phyloP scores from a whole-genome alignment of 2,113 vertebrate genomes.

The Ptilonorhynchus violaceus region DNA sequence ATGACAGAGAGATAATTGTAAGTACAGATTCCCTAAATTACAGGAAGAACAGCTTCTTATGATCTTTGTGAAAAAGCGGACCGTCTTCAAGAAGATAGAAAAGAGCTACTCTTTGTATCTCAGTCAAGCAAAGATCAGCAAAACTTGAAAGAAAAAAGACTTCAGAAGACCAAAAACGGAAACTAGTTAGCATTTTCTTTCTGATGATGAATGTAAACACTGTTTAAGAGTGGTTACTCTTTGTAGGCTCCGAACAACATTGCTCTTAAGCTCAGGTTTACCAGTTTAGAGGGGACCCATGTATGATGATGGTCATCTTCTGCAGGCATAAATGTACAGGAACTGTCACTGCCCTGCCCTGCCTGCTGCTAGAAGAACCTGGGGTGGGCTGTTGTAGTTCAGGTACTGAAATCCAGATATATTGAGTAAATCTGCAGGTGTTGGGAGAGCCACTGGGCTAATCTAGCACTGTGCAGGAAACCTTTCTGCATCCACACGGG shows the following conservation, averaged over 20 bases:
- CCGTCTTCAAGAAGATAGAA: background rate
- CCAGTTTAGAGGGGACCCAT: accelerated
- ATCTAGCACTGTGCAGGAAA: background rate
- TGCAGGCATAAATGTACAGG: background rate
- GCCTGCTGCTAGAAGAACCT: background rate
- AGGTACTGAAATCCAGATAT: background rate
- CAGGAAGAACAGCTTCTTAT: background rate
- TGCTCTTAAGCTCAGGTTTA: background rate
- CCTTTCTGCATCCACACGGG: accelerated
- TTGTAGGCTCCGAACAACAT: background rate
- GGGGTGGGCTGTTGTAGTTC: background rate
- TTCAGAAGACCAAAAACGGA: background rate
- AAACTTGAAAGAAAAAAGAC: background rate
- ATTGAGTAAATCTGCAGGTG: accelerated
- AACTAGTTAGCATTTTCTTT: background rate
- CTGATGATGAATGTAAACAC: background rate
- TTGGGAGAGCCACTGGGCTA: background rate
- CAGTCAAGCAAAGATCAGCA: background rate
- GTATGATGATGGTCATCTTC: background rate
- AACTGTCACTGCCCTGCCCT: background rate
- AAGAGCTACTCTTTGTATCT: background rate
- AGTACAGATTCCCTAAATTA: background rate
- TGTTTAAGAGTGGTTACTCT: background rate
- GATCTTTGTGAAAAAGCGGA: background rate
- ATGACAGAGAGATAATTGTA: background rate